A percentile compares a stretch with the other conserved stretches of the same genome.
Evolutionary conservation across 2,797 vertebrate species (phyloP).

Genomic region (Dendrocincla fuliginosa): DNA sequence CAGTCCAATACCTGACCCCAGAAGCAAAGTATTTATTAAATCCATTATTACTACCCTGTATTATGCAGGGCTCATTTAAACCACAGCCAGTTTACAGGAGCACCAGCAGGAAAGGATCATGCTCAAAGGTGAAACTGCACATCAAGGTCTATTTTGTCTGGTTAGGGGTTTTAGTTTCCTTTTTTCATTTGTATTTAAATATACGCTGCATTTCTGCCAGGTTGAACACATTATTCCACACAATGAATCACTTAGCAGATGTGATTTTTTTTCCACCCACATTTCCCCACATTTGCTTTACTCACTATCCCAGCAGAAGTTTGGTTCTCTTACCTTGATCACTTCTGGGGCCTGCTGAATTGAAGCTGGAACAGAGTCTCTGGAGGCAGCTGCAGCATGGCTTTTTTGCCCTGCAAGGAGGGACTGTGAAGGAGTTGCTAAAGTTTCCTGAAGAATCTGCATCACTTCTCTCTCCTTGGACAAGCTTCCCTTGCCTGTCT

Average conservation of each 20-base stretch:
- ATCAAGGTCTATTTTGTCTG: neutral
- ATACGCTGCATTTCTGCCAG: neutral
- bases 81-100: neutral
- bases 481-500: constrained; percentile 86
- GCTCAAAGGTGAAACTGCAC: neutral
- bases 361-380: constrained; percentile 82
- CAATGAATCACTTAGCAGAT: neutral
- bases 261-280: fast-evolving
- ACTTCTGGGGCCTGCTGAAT: constrained; percentile 95
- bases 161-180: neutral
- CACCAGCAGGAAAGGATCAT: neutral
- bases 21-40: neutral
- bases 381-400: constrained; percentile 51
- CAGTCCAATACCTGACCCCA: neutral
- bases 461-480: constrained; percentile 96
- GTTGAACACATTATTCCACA: neutral
- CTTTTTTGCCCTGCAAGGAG: constrained; percentile 61
- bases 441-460: constrained; percentile 94
- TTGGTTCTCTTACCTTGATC: constrained; percentile 87
- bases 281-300: neutral
- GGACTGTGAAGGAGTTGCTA: constrained; percentile 80
- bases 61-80: neutral
- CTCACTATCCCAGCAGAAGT: neutral
- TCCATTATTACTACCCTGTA: neutral
- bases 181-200: neutral